Percentiles rank a stretch among this genome's conserved stretches.
Conservation (phyloP, 2,888 invertebrate species). For the Melinopterus prodromus region DNA sequence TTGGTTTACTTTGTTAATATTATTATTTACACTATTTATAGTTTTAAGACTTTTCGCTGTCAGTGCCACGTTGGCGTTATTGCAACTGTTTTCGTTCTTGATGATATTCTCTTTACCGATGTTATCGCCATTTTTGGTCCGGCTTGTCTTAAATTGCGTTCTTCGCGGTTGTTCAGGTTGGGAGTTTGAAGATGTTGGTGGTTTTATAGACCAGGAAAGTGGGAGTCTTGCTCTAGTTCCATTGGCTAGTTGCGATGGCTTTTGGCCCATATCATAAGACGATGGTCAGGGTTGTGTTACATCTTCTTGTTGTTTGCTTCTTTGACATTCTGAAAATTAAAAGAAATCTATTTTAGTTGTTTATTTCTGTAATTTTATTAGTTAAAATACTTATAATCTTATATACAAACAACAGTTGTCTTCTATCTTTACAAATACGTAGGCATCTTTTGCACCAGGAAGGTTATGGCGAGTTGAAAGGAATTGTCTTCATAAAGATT, state of each 20-base stretch:
- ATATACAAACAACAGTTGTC: too few relatives aligned
- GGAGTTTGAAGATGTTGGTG: conserved; percentile 56
- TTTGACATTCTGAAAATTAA: conserved; percentile 8
- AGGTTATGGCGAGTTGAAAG: too few relatives aligned
- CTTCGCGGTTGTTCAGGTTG: conserved; percentile 57
- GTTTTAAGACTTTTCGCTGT: conserved; percentile 38
- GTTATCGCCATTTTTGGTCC: conserved; percentile 49
- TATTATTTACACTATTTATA: conserved; percentile 44
- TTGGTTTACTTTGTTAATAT: conserved; percentile 46
- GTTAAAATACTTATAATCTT: too few relatives aligned
- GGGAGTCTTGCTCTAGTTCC: conserved; percentile 71
- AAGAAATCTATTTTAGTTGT: neutral
- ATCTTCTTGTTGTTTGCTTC: neutral
- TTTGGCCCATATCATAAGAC: conserved; percentile 63
- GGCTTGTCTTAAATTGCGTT: conserved; percentile 54
- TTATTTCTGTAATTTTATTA: too few relatives aligned
- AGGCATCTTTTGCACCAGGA: too few relatives aligned
- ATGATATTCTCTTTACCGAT: conserved; percentile 30
- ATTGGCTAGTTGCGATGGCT: conserved; percentile 60
- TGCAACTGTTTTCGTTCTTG: conserved; percentile 36
- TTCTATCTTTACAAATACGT: too few relatives aligned
- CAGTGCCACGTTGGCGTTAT: conserved; percentile 24
- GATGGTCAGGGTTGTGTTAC: conserved; percentile 14
- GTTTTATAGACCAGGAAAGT: conserved; percentile 77
- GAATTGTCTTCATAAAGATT: neutral